phyloP scores from a whole-genome alignment of 2,888 invertebrate species.

The Parnassius mnemosyne region DNA sequence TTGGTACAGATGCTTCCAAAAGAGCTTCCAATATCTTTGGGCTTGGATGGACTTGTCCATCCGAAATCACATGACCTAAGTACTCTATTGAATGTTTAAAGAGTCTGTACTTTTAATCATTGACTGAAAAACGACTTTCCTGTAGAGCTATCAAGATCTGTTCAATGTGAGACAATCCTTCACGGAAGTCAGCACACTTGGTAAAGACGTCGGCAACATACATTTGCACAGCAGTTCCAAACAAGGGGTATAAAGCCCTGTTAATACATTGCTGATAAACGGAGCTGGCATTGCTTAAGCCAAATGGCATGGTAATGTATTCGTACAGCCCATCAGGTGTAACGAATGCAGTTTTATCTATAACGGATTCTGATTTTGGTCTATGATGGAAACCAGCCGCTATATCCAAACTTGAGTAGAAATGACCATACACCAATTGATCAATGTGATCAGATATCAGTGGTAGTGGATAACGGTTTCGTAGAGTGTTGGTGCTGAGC shows the following conservation, averaged over 20 bases:
- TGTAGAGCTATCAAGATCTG: constrained; percentile 31
- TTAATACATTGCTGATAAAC: constrained; percentile 23
- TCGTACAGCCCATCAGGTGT: constrained; percentile 9
- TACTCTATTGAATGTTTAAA: constrained; percentile 37
- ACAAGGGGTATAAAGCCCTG: constrained; percentile 11
- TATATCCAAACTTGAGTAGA: background rate
- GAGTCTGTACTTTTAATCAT: constrained; percentile 34
- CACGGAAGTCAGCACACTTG: no score
- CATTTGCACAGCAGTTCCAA: constrained; percentile 15
- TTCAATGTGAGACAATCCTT: constrained; percentile 33
- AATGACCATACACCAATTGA: background rate
- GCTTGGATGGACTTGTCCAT: constrained; percentile 37
- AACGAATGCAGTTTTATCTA: constrained; percentile 9
- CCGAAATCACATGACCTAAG: constrained; percentile 33
- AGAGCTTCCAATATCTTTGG: constrained; percentile 38
- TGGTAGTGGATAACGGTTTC: constrained; percentile 5
- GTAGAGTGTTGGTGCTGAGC: background rate
- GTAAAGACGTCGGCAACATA: no score
- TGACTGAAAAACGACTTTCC: constrained; percentile 37
- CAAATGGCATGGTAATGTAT: constrained; percentile 14
- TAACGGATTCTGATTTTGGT: background rate
- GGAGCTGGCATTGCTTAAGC: constrained; percentile 16
- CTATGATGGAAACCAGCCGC: background rate
- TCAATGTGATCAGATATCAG: constrained; percentile 4
- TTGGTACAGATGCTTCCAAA: constrained; percentile 36